Evolutionary conservation across 2,113 vertebrate species (phyloP).

Genomic region (Carassius carassius): DNA sequence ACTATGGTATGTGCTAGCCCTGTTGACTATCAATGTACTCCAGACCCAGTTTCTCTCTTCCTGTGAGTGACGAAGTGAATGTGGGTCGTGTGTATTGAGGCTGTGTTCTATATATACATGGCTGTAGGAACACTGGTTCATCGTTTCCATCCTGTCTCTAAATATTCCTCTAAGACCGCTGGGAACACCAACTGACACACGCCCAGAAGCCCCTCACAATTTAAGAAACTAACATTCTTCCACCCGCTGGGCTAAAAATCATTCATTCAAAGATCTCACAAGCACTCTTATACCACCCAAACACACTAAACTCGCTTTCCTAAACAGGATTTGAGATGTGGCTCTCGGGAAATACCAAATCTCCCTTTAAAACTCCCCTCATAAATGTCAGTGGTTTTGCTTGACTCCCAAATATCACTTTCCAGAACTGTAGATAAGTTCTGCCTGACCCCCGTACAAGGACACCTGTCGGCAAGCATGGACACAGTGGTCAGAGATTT

Average conservation of each 20-base stretch:
- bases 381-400: conserved; percentile 12
- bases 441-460: neutral
- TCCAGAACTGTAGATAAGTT: neutral
- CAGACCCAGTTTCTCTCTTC: conserved; percentile 53
- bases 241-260: neutral
- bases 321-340: conserved; percentile 27
- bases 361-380: neutral
- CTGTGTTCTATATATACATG: conserved; percentile 56
- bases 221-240: conserved; percentile 7
- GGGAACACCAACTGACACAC: conserved; percentile 15
- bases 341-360: conserved; percentile 14
- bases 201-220: conserved; percentile 18
- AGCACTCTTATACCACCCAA: neutral
- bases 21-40: conserved; percentile 39
- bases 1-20: neutral
- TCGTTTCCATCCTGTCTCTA: conserved; percentile 47
- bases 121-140: conserved; percentile 54
- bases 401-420: conserved; percentile 33
- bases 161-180: conserved; percentile 42
- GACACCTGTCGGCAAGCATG: conserved; percentile 23
- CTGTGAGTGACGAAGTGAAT: conserved; percentile 42
- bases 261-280: neutral
- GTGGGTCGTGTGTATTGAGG: conserved; percentile 59
- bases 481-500: conserved; percentile 1
- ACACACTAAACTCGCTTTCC: conserved; percentile 11